A percentile compares a stretch with the other conserved stretches of the same genome.
phyloP scores from a whole-genome alignment of 1,140 invertebrate genomes.

The Ptiloglossa arizonensis region DNA sequence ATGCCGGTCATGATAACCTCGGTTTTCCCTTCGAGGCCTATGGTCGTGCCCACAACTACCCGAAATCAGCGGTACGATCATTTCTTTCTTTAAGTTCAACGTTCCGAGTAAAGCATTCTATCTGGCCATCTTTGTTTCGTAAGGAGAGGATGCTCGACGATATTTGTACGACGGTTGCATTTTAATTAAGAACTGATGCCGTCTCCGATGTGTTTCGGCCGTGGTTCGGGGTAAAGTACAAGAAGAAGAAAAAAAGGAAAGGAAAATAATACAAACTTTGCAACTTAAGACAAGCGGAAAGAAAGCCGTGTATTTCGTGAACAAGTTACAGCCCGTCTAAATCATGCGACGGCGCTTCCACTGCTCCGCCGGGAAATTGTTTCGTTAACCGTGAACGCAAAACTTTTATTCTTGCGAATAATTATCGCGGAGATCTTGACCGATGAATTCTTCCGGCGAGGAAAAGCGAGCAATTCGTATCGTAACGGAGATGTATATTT shows the following conservation, averaged over 20 bases:
- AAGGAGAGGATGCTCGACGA: slow-evolving; percentile 22
- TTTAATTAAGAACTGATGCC: slow-evolving; percentile 47
- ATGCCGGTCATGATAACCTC: slow-evolving; percentile 42
- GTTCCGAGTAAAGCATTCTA: slow-evolving; percentile 8
- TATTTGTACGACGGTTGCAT: slow-evolving; percentile 46
- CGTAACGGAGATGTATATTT: no score
- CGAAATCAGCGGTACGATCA: slow-evolving; percentile 37
- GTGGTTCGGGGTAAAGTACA: not conserved
- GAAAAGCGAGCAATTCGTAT: not conserved
- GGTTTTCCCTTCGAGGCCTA: slow-evolving; percentile 14
- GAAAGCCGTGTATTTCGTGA: not conserved
- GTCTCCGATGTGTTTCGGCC: slow-evolving; percentile 14
- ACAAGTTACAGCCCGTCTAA: slow-evolving; percentile 4
- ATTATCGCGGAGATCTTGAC: no score
- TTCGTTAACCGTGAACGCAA: not conserved
- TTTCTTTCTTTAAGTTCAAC: slow-evolving; percentile 24
- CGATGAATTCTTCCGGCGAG: not conserved
- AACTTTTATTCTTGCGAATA: not conserved
- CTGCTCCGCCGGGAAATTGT: not conserved
- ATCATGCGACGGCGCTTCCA: slow-evolving; percentile 25
- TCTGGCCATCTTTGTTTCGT: slow-evolving; percentile 24
- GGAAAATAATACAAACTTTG: no score
- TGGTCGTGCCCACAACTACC: not conserved
- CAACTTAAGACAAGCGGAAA: not conserved
- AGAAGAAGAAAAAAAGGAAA: not conserved